phyloP scores from a whole-genome alignment of 30 jellyfish, hydroid and myxozoan genomes.

The Sanderia malayensis region DNA sequence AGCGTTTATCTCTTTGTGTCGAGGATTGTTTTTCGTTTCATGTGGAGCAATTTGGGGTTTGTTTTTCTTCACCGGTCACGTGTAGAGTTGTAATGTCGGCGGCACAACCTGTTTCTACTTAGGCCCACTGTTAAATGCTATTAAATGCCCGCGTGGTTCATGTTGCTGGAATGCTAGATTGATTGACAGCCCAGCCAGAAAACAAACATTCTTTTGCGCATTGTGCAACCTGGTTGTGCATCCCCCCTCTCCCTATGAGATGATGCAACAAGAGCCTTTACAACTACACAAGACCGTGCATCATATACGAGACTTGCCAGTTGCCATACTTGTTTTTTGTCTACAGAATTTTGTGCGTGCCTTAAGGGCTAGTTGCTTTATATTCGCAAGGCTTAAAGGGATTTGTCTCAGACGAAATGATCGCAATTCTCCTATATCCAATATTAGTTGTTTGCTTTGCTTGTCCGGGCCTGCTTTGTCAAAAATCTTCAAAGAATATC shows the following conservation, averaged over 20 bases:
- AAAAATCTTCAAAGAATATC: not conserved
- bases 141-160: not conserved
- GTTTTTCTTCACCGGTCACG: not conserved
- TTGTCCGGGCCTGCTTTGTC: conserved; percentile 7
- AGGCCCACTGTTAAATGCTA: not conserved
- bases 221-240: no score
- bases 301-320: no score
- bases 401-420: not conserved
- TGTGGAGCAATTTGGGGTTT: not conserved
- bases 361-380: no score
- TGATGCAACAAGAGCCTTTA: no score
- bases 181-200: not conserved
- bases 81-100: not conserved
- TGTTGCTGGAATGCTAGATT: not conserved
- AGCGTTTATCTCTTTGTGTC: no score
- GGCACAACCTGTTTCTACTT: not conserved
- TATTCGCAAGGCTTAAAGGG: not conserved
- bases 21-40: not conserved
- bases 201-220: no score
- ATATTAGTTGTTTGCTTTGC: not conserved
- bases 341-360: no score
- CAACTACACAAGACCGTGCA: no score
- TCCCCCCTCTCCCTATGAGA: no score
- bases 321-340: no score
- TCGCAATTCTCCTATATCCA: not conserved